These are phyloP conservation scores for Rhagoletis zephyria DNA, from an alignment of 1,140 invertebrate species.

Conservation along the genomic window DNA sequence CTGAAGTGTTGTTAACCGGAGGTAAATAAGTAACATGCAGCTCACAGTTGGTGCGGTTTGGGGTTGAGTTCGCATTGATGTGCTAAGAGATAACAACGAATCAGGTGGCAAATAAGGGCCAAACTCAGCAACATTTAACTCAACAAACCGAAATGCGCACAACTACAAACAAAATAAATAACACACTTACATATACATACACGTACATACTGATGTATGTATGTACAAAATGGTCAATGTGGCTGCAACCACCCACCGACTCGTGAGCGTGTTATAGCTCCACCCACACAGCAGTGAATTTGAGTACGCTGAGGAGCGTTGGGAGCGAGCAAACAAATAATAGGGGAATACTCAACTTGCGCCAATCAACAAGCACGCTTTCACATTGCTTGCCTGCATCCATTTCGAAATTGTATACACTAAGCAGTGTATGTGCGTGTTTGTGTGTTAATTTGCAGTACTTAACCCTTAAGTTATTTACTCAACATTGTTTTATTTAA, in stretches of 20 bases:
- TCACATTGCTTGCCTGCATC: background rate
- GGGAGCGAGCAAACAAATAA: background rate
- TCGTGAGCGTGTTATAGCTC: conserved; percentile 8
- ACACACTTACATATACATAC: background rate
- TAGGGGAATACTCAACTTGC: background rate
- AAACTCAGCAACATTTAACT: conserved; percentile 5
- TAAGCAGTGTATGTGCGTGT: background rate
- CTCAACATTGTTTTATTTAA: conserved; percentile 69
- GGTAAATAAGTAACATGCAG: too few relatives aligned
- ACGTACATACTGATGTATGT: background rate
- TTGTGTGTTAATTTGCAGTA: background rate
- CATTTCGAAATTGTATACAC: background rate
- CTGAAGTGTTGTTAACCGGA: background rate
- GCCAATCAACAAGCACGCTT: background rate
- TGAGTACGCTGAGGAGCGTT: conserved; percentile 2
- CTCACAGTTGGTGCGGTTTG: background rate
- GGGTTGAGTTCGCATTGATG: background rate
- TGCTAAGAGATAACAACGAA: background rate
- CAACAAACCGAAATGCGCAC: conserved; percentile 34
- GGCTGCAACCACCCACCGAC: background rate
- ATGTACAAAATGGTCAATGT: conserved; percentile 22
- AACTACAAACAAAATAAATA: conserved; percentile 15
- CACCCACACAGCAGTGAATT: conserved; percentile 19
- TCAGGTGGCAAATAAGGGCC: background rate
- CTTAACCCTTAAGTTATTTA: conserved; percentile 68